Percentiles rank a stretch among this genome's conserved stretches.
phyloP scores from a whole-genome alignment of 2,888 invertebrate genomes.

The Crioceris asparagi region DNA sequence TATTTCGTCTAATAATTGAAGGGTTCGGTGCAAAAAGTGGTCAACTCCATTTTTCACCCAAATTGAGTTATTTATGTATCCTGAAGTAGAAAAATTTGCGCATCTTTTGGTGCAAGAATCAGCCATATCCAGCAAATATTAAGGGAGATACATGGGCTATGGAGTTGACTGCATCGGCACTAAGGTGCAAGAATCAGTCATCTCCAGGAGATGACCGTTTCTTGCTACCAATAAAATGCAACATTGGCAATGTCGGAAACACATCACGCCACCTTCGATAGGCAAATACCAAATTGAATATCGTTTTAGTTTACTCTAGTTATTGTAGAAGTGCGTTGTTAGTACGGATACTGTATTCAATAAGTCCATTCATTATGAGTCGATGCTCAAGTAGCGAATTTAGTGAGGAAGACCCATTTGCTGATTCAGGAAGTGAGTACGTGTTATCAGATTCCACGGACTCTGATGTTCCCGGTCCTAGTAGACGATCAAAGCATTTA shows the following conservation, averaged over 20 bases:
- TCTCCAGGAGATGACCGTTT: conserved; percentile 4
- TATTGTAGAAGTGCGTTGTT: no score
- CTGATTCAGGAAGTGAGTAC: conserved; percentile 4
- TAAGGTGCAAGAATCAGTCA: conserved; percentile 3
- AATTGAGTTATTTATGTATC: background rate
- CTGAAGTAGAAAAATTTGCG: background rate
- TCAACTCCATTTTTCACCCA: background rate
- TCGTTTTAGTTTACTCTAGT: no score
- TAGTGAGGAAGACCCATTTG: conserved; percentile 3
- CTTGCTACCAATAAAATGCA: background rate
- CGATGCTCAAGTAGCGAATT: no score
- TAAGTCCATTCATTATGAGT: background rate
- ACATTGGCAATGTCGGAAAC: background rate
- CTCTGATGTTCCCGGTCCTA: conserved; percentile 5
- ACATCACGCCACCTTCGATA: no score
- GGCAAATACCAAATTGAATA: no score
- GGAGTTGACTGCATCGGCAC: conserved; percentile 2
- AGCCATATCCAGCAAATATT: background rate
- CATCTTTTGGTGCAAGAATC: background rate
- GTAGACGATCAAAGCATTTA: background rate
- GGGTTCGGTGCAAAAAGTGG: conserved; percentile 5
- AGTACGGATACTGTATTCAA: no score
- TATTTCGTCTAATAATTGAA: conserved; percentile 7
- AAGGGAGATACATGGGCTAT: background rate
- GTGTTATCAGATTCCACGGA: conserved; percentile 2